Evolutionary conservation across 2,888 invertebrate genomes (phyloP).

Genomic region (Cataglyphis livida): DNA sequence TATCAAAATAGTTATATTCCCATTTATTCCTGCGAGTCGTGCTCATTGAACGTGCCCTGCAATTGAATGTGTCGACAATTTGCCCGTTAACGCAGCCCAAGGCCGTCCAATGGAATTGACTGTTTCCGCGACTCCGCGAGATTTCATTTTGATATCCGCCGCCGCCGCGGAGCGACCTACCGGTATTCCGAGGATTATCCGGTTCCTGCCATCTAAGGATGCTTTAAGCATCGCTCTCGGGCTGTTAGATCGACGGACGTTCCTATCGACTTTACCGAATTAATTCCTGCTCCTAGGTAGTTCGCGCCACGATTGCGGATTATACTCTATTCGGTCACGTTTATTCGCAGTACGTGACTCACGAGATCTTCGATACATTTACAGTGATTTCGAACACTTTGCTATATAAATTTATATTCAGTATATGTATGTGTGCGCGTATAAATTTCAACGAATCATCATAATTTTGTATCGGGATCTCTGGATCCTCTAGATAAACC

Average conservation of each 20-base stretch:
- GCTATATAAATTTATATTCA: slow-evolving; percentile 12
- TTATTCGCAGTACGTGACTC: slow-evolving; percentile 11
- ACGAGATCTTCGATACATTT: slow-evolving; percentile 6
- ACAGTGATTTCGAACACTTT: not conserved
- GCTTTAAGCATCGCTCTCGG: slow-evolving; percentile 28
- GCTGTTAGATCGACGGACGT: slow-evolving; percentile 15
- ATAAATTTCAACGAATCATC: not conserved
- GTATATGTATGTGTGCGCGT: not conserved
- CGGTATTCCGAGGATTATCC: slow-evolving; percentile 46
- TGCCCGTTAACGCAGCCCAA: slow-evolving; percentile 6
- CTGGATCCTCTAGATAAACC: slow-evolving; percentile 53
- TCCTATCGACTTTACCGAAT: slow-evolving; percentile 55
- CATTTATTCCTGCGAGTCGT: not conserved
- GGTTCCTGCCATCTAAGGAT: slow-evolving; percentile 17
- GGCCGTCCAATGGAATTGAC: not conserved
- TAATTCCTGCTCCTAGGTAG: slow-evolving; percentile 39
- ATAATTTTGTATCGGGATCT: not conserved
- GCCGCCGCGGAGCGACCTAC: not conserved
- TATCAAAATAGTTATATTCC: not conserved
- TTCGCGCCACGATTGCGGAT: slow-evolving; percentile 28
- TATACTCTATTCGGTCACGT: slow-evolving; percentile 7
- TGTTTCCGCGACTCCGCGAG: slow-evolving; percentile 12
- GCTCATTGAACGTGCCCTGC: not conserved
- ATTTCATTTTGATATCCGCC: slow-evolving; percentile 25
- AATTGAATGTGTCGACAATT: slow-evolving; percentile 18